Evolutionary conservation across 1,140 invertebrate genomes (phyloP), one percentile per base, ranked within the genome.

Genomic region (Zophobas morio): DNA sequence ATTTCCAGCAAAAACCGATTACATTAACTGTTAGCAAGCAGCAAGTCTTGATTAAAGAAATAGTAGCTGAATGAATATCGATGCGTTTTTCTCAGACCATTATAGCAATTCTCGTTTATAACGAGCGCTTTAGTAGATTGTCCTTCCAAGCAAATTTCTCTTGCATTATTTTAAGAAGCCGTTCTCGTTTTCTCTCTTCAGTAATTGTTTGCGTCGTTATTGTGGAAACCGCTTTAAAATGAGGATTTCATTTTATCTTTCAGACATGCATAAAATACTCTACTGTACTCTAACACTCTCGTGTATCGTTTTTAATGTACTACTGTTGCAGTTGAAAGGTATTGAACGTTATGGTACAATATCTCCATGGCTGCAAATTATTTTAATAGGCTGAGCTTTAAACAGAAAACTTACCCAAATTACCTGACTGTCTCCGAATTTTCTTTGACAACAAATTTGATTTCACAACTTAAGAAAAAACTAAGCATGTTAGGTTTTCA

Each of bases 141-240:
- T 66, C 60, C 60, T 66, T 40, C 60, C 60, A 32, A 40, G 60
- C 60, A 66, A 66, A 66, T 66, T 66, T 66, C 60, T 40, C 60
- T 66, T 66, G 39, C 60, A 66, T 66, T 66, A 66, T 66, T 66
- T 66, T 66, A 66, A 66, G 60, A 66, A 8, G 60, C 37, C 20
- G 37, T n/a, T 37, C 39, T 40, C 36, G 1, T 42, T 57, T 3
- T 66, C 60, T 66, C 39, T 6, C 39, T 32, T 8, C 37, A 20
- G 60, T 66, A 66, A 66, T 66, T 42, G 60, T 66, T 66, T 66
- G 60, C 60, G 60, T 66, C 60, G 42, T 66, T 66, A 66, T 66
- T 40, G n/a, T 66, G 37, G 32, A 66, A 66, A 66, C 60, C 60
- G 8, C 60, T 66, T 20, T 20, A 8, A 66, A 66, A 66, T 66